Evolutionary conservation across 2,113 vertebrate species (phyloP).

Genomic region (Lophotis ruficrista): DNA sequence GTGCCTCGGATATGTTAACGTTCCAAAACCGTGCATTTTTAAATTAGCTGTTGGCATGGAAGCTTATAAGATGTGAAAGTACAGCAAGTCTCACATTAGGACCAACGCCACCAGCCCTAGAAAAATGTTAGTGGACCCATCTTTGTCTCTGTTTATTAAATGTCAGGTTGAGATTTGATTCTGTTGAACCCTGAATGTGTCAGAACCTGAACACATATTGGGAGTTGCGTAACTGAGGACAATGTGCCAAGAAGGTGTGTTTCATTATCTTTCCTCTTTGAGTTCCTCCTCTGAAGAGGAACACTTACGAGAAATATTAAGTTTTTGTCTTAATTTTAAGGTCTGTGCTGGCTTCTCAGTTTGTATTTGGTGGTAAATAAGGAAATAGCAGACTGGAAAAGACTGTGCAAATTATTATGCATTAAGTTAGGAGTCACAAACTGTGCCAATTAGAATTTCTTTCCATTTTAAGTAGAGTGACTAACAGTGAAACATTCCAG

Average conservation of each 20-base stretch:
- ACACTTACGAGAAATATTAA: background rate
- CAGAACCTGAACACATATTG: background rate
- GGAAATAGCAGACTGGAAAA: constrained; percentile 5
- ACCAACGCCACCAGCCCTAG: background rate
- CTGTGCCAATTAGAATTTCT: constrained; percentile 40
- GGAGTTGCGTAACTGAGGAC: background rate
- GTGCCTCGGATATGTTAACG: background rate
- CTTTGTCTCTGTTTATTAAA: background rate
- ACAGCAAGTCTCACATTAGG: background rate
- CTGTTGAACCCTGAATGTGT: background rate
- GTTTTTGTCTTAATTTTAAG: constrained; percentile 3
- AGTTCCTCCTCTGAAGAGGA: background rate
- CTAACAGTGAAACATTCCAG: constrained; percentile 48
- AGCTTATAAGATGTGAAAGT: background rate
- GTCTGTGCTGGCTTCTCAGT: constrained; percentile 6
- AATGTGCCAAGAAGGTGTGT: accelerated
- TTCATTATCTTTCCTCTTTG: background rate
- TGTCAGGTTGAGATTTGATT: background rate
- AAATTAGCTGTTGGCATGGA: background rate
- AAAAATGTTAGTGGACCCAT: background rate
- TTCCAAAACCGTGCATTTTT: background rate
- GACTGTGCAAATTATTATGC: constrained; percentile 2
- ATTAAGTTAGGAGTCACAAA: constrained; percentile 34
- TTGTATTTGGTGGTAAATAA: constrained; percentile 40
- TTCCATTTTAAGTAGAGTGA: constrained; percentile 48